These are phyloP conservation scores for Indicator indicator DNA, from an alignment of 2,113 vertebrate genomes.

Conservation along the genomic window DNA sequence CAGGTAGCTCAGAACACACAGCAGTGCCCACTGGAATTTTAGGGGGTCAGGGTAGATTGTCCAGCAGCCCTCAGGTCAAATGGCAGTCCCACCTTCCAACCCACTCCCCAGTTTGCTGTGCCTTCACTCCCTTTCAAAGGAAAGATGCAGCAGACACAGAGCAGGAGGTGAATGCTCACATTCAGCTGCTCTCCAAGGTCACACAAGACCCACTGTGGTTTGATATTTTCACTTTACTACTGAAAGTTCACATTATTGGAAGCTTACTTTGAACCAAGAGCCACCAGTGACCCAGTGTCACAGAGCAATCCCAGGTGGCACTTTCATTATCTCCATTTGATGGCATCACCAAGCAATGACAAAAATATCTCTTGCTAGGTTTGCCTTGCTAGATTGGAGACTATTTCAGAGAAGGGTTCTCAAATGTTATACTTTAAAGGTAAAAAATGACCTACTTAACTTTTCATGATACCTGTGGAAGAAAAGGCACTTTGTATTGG, in stretches of 20 bases:
- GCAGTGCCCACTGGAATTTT: background rate
- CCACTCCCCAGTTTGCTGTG: background rate
- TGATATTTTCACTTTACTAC: background rate
- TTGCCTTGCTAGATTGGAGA: background rate
- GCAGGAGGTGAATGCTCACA: background rate
- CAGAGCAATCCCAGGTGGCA: background rate
- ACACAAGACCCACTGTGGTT: background rate
- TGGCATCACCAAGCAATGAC: background rate
- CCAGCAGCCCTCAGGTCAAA: background rate
- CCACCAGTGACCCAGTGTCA: background rate
- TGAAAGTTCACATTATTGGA: background rate
- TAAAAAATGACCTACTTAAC: constrained; percentile 4
- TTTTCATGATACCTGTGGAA: constrained; percentile 4
- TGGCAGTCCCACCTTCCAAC: background rate
- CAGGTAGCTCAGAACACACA: background rate
- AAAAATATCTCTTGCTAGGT: background rate
- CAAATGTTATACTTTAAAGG: background rate
- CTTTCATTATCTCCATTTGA: background rate
- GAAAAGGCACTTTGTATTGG: background rate
- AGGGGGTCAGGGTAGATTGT: background rate
- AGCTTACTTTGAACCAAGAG: background rate
- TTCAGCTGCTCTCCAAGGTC: background rate
- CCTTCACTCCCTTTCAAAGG: background rate
- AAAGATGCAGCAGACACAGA: background rate
- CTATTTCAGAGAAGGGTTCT: background rate